Evolutionary conservation across 2,113 vertebrate genomes (phyloP).

Genomic region (Pyrgilauda ruficollis): DNA sequence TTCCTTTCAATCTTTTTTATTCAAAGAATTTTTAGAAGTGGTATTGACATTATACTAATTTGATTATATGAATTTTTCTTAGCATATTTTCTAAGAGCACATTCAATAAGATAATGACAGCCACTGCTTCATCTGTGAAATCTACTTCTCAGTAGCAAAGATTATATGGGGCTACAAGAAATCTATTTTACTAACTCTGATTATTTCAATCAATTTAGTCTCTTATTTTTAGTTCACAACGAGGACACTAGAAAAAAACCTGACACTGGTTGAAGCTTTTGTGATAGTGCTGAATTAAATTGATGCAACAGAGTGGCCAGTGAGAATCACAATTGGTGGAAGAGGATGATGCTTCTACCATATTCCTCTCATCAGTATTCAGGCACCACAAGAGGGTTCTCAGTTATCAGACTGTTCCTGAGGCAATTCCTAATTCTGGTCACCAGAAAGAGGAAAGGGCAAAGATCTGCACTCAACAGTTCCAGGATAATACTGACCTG

Average conservation of each 20-base stretch:
- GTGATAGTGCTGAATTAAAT: background rate
- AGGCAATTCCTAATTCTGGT: background rate
- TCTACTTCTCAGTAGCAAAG: background rate
- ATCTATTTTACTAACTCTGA: background rate
- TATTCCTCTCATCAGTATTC: background rate
- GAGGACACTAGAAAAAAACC: background rate
- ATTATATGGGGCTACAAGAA: background rate
- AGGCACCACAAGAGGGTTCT: background rate
- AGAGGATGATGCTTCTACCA: background rate
- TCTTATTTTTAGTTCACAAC: background rate
- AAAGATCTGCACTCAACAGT: background rate
- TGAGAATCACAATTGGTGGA: background rate
- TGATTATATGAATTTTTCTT: background rate
- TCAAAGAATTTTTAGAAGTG: background rate
- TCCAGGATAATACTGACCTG: background rate
- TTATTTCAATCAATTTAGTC: background rate
- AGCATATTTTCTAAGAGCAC: background rate
- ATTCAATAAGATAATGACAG: background rate
- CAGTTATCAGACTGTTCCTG: background rate
- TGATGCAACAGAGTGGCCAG: background rate
- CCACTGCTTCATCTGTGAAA: background rate
- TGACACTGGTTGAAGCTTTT: background rate
- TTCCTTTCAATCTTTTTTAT: background rate
- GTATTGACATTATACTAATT: too few species aligned
- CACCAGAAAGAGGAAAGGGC: background rate